Evolutionary conservation across 2,888 invertebrate genomes (phyloP).

Genomic region (Timema cristinae): DNA sequence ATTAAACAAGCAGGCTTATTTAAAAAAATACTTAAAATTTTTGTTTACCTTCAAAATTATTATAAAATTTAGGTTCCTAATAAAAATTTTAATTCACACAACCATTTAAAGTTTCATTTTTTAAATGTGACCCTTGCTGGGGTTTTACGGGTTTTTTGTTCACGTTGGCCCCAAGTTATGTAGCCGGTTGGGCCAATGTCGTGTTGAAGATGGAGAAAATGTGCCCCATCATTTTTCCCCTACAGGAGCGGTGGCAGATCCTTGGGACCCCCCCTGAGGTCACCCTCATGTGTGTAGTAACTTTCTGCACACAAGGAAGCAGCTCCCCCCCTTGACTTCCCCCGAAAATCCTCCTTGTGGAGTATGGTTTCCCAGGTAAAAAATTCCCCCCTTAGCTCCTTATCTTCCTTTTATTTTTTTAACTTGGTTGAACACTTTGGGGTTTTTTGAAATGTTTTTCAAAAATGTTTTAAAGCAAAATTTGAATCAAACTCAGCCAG

Average conservation of each 20-base stretch:
- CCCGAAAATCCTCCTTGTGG: slow-evolving; percentile 52
- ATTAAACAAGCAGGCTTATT: too few species aligned
- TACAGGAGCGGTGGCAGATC: slow-evolving; percentile 48
- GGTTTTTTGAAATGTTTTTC: too few species aligned
- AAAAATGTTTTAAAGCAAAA: too few species aligned
- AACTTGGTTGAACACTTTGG: too few species aligned
- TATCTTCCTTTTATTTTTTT: too few species aligned
- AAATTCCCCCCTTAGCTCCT: too few species aligned
- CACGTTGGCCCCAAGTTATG: slow-evolving; percentile 56
- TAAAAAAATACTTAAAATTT: too few species aligned
- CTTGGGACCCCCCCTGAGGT: slow-evolving; percentile 43
- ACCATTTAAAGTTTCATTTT: too few species aligned
- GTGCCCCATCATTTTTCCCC: slow-evolving; percentile 29
- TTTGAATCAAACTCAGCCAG: too few species aligned
- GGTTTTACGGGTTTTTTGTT: slow-evolving; percentile 47
- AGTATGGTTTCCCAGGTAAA: slow-evolving; percentile 57
- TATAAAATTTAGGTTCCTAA: too few species aligned
- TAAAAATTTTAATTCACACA: too few species aligned
- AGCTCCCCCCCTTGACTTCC: slow-evolving; percentile 42
- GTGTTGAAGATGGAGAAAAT: slow-evolving; percentile 44
- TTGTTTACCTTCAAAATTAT: too few species aligned
- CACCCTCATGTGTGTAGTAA: slow-evolving; percentile 48
- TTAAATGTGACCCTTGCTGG: neutral
- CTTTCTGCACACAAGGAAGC: slow-evolving; percentile 43
- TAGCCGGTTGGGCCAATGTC: slow-evolving; percentile 47